phyloP scores from a whole-genome alignment of 2,113 vertebrate species.

The Peromyscus maniculatus region DNA sequence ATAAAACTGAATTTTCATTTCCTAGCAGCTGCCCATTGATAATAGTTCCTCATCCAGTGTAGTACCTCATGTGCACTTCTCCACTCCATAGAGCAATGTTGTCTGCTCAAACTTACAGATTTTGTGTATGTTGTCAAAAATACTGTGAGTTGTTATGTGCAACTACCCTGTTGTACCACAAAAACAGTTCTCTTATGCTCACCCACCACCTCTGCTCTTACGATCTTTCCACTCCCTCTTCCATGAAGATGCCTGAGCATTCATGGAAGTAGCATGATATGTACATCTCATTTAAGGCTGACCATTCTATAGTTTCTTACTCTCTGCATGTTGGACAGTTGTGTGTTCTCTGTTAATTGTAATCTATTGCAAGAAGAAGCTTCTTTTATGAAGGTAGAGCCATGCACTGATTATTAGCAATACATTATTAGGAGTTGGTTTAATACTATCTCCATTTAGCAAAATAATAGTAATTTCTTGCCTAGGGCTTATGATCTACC shows the following conservation, averaged over 20 bases:
- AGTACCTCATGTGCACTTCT: not conserved
- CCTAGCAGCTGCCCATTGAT: not conserved
- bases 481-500: not conserved
- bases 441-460: not conserved
- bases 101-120: not conserved
- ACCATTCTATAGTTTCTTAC: not conserved
- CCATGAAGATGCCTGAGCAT: not conserved
- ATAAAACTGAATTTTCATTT: not conserved
- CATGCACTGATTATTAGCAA: not conserved
- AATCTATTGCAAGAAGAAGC: not conserved
- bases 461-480: not conserved
- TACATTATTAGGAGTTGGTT: not conserved
- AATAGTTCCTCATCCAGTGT: not conserved
- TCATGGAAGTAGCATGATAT: not conserved
- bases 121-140: not conserved
- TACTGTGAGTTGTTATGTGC: not conserved
- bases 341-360: not conserved
- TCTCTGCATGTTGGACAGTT: not conserved
- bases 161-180: not conserved
- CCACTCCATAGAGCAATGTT: not conserved
- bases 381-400: not conserved
- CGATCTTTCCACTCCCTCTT: not conserved
- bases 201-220: not conserved
- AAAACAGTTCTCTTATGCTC: not conserved
- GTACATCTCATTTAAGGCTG: not conserved